A percentile compares a stretch with the other conserved stretches of the same genome.
phyloP scores from a whole-genome alignment of 2,888 invertebrate species.

The Branchinecta sandiegonensis region DNA sequence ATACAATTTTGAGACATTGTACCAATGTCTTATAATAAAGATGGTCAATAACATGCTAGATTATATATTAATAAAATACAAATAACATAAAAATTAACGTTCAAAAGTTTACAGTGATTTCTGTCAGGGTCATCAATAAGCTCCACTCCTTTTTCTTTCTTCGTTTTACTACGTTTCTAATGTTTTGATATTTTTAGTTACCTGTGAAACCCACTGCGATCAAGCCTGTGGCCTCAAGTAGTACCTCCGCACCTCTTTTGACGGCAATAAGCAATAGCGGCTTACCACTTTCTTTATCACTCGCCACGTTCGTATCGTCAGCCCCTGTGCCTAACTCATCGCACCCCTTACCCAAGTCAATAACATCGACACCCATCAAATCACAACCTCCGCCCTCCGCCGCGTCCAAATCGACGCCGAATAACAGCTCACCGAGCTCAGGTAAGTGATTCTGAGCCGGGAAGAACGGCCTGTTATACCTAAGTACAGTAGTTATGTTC shows the following conservation, averaged over 20 bases:
- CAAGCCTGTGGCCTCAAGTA: constrained; percentile 33
- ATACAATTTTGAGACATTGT: too few species aligned
- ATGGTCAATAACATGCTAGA: too few species aligned
- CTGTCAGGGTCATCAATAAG: too few species aligned
- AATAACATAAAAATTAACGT: too few species aligned
- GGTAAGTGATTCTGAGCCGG: constrained; percentile 26
- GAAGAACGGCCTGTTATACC: too few species aligned
- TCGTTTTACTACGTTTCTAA: neutral
- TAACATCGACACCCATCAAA: constrained; percentile 27
- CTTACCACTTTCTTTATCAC: constrained; percentile 29
- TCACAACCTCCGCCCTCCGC: constrained; percentile 26
- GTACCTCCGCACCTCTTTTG: constrained; percentile 19
- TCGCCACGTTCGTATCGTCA: constrained; percentile 25
- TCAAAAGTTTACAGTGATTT: too few species aligned
- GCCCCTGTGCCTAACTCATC: constrained; percentile 26
- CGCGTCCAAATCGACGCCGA: constrained; percentile 34
- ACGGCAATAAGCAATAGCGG: constrained; percentile 28
- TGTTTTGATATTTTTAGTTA: constrained; percentile 39
- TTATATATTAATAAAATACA: too few species aligned
- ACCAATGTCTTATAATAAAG: too few species aligned
- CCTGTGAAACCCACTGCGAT: constrained; percentile 76
- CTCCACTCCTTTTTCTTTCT: neutral
- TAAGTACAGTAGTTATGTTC: too few species aligned
- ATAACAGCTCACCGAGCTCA: constrained; percentile 37
- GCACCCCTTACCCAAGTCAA: constrained; percentile 25